Evolutionary conservation across 2,113 vertebrate genomes (phyloP).

Genomic region (Aythya baeri): DNA sequence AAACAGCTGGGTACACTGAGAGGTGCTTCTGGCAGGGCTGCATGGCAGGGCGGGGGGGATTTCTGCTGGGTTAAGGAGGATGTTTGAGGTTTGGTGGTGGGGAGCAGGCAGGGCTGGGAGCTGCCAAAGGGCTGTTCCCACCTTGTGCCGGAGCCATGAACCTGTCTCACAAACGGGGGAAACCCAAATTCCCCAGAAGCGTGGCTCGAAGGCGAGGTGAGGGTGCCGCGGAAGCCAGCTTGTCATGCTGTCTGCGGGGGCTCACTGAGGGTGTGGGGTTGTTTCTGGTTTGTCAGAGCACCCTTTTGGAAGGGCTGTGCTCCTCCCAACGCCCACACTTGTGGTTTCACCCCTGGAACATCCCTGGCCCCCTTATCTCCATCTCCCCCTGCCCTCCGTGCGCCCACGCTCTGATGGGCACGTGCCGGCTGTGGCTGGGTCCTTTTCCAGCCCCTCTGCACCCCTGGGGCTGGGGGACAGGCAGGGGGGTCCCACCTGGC

Average conservation of each 20-base stretch:
- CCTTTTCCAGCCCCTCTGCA: not conserved
- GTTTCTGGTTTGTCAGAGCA: not conserved
- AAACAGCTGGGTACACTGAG: not conserved
- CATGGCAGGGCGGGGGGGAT: not conserved
- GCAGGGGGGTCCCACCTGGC: not conserved
- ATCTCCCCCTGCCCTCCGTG: not conserved
- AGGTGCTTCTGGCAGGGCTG: not conserved
- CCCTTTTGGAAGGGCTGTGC: not conserved
- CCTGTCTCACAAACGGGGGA: not conserved
- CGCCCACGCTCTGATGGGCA: accelerated
- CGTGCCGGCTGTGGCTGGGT: not conserved
- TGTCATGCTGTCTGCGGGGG: not conserved
- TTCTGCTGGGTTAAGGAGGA: not conserved
- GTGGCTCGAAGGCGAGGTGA: not conserved
- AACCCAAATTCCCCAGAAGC: not conserved
- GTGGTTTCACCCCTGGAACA: not conserved
- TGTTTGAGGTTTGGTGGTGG: not conserved
- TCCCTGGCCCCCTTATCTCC: not conserved
- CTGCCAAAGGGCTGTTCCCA: not conserved
- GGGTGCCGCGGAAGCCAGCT: not conserved
- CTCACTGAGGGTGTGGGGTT: not conserved
- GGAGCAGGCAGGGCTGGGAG: not conserved
- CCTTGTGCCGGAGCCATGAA: not conserved
- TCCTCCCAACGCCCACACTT: accelerated
- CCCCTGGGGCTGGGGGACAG: not conserved